phyloP scores from a whole-genome alignment of 2,888 invertebrate genomes.

The Catocala fraxini region DNA sequence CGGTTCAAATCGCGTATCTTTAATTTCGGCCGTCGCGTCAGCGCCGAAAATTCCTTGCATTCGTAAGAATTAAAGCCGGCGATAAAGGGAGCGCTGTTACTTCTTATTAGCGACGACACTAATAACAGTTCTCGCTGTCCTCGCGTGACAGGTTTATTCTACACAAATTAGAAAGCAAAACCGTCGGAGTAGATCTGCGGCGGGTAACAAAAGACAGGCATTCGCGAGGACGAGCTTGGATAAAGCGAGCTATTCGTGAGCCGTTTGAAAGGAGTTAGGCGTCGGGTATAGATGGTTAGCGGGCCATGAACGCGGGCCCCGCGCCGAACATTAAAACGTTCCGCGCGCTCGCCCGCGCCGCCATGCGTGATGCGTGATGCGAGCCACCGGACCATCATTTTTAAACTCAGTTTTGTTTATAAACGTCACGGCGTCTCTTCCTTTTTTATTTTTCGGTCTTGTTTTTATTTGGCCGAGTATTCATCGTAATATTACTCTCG shows the following conservation, averaged over 20 bases:
- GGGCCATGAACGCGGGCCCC: slow-evolving; percentile 60
- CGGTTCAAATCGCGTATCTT: slow-evolving; percentile 69
- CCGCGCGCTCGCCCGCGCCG: slow-evolving; percentile 69
- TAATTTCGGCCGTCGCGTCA: slow-evolving; percentile 64
- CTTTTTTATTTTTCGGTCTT: slow-evolving; percentile 48
- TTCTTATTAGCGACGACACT: slow-evolving; percentile 73
- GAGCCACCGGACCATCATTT: slow-evolving; percentile 72
- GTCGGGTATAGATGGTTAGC: slow-evolving; percentile 61
- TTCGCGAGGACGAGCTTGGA: slow-evolving; percentile 55
- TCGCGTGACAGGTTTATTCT: slow-evolving; percentile 51
- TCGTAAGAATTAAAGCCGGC: slow-evolving; percentile 63
- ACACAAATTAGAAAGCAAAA: slow-evolving; percentile 53
- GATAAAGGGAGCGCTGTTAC: slow-evolving; percentile 64
- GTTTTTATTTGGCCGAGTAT: slow-evolving; percentile 40
- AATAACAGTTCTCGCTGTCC: slow-evolving; percentile 59
- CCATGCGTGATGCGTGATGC: slow-evolving; percentile 62
- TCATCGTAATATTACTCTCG: slow-evolving; percentile 41
- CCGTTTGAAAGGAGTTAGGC: slow-evolving; percentile 72
- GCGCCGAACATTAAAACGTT: slow-evolving; percentile 77
- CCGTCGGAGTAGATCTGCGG: slow-evolving; percentile 47
- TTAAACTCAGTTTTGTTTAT: slow-evolving; percentile 74
- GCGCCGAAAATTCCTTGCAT: slow-evolving; percentile 62
- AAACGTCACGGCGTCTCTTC: slow-evolving; percentile 64
- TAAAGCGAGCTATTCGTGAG: slow-evolving; percentile 63
- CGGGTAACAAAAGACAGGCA: slow-evolving; percentile 50